phyloP scores from a whole-genome alignment of 1,140 invertebrate species.

The Spodoptera frugiperda region DNA sequence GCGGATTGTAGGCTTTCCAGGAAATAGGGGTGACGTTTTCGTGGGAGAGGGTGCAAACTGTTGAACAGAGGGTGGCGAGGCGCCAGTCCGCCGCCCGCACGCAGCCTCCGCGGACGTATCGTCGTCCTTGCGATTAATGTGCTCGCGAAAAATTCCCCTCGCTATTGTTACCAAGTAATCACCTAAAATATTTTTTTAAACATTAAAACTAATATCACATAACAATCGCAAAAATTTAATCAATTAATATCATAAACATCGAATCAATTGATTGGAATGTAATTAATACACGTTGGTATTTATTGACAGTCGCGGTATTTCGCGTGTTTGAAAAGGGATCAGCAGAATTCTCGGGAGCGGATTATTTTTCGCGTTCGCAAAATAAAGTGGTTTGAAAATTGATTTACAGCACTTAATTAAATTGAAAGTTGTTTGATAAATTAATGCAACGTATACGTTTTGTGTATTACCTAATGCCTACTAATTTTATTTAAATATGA shows the following conservation, averaged over 20 bases:
- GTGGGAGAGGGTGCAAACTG: conserved; percentile 78
- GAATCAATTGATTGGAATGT: conserved; percentile 3
- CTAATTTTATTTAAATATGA: too few species aligned
- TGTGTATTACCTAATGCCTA: too few species aligned
- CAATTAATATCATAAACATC: neutral
- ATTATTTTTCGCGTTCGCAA: neutral
- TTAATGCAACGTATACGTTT: too few species aligned
- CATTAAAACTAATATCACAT: conserved; percentile 2
- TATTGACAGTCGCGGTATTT: conserved; percentile 6
- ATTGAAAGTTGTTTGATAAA: too few species aligned
- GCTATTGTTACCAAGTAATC: conserved; percentile 35
- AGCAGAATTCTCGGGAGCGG: neutral
- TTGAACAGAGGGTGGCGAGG: conserved; percentile 76
- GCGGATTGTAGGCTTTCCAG: conserved; percentile 43
- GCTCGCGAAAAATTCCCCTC: conserved; percentile 49
- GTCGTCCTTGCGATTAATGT: conserved; percentile 56
- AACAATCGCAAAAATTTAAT: neutral
- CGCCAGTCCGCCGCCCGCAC: conserved; percentile 75
- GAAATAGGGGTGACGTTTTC: conserved; percentile 58
- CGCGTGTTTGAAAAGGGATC: neutral
- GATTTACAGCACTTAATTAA: too few species aligned
- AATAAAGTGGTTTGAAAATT: too few species aligned
- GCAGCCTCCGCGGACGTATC: conserved; percentile 59
- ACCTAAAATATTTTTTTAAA: conserved; percentile 4
- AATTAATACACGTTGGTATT: conserved; percentile 19